These are phyloP conservation scores for Chromoteleia sp. DNA, from an alignment of 2,888 invertebrate species.

Conservation along the genomic window DNA sequence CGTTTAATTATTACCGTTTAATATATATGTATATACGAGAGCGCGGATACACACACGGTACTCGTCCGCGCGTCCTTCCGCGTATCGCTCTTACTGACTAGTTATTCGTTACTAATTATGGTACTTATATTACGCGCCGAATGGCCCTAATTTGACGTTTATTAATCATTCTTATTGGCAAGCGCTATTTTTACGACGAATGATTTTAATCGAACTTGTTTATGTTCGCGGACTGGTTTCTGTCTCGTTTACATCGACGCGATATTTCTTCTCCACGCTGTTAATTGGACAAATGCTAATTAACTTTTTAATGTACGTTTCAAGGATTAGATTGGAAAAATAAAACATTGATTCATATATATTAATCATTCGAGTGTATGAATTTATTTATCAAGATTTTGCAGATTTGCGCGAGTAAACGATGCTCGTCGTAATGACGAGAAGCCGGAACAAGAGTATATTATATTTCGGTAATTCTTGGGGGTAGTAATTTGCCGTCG, in stretches of 20 bases:
- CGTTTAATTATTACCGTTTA: slow-evolving; percentile 73
- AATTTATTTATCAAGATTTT: slow-evolving; percentile 11
- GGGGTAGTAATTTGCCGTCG: slow-evolving; percentile 49
- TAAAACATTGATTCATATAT: no score
- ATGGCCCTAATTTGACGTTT: slow-evolving; percentile 28
- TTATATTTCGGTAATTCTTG: slow-evolving; percentile 41
- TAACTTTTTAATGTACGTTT: not conserved
- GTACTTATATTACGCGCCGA: slow-evolving; percentile 33
- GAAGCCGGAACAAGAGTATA: slow-evolving; percentile 17
- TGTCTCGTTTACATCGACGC: not conserved
- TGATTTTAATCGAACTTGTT: slow-evolving; percentile 14
- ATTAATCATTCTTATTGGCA: slow-evolving; percentile 45
- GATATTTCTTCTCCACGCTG: slow-evolving; percentile 12
- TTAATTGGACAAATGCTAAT: slow-evolving; percentile 21
- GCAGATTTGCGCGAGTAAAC: not conserved
- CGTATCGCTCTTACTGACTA: slow-evolving; percentile 28
- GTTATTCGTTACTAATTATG: slow-evolving; percentile 47
- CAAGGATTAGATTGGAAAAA: not conserved
- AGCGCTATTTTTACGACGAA: not conserved
- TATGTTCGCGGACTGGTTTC: not conserved
- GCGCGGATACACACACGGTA: not conserved
- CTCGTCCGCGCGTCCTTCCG: slow-evolving; percentile 24
- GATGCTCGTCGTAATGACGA: slow-evolving; percentile 23
- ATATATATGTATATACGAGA: slow-evolving; percentile 48
- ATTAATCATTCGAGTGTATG: no score